phyloP scores from a whole-genome alignment of 1,140 invertebrate species.

The Euborellia annulipes region DNA sequence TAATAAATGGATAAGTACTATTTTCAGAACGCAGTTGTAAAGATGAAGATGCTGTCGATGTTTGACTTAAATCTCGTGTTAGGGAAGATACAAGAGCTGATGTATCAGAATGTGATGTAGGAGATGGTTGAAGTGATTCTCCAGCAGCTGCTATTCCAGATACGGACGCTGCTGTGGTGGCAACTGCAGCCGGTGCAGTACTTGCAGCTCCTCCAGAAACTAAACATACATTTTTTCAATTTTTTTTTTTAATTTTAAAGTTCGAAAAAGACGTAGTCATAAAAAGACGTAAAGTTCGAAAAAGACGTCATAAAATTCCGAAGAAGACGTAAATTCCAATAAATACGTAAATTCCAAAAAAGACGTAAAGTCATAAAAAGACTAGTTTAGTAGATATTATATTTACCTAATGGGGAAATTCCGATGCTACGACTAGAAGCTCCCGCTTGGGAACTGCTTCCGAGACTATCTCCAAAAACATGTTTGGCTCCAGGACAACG shows the following conservation, averaged over 20 bases:
- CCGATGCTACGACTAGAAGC: conserved; percentile 38
- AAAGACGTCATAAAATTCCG: too few species aligned
- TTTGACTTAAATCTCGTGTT: conserved; percentile 38
- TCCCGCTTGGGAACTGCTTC: conserved; percentile 34
- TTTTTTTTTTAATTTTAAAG: too few species aligned
- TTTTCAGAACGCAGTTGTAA: conserved; percentile 35
- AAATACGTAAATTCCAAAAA: too few species aligned
- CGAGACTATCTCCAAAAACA: conserved; percentile 25
- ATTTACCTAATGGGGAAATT: conserved; percentile 39
- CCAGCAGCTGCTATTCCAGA: too few species aligned
- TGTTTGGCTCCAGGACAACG: too few species aligned
- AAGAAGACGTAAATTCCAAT: too few species aligned
- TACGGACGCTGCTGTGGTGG: not conserved
- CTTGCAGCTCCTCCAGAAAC: not conserved
- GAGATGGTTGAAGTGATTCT: too few species aligned
- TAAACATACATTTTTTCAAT: not conserved
- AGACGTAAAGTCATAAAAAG: too few species aligned
- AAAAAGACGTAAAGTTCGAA: too few species aligned
- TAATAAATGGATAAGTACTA: conserved; percentile 17
- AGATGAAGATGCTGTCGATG: conserved; percentile 17
- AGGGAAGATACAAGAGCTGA: conserved; percentile 45
- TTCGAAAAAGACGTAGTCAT: not conserved
- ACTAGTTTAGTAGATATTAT: too few species aligned
- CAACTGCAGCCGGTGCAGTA: not conserved
- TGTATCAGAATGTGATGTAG: conserved; percentile 38